A percentile compares a stretch with the other conserved stretches of the same genome.
These are phyloP conservation scores for Lepus americanus DNA, from an alignment of 2,113 vertebrate genomes.

Conservation along the genomic window DNA sequence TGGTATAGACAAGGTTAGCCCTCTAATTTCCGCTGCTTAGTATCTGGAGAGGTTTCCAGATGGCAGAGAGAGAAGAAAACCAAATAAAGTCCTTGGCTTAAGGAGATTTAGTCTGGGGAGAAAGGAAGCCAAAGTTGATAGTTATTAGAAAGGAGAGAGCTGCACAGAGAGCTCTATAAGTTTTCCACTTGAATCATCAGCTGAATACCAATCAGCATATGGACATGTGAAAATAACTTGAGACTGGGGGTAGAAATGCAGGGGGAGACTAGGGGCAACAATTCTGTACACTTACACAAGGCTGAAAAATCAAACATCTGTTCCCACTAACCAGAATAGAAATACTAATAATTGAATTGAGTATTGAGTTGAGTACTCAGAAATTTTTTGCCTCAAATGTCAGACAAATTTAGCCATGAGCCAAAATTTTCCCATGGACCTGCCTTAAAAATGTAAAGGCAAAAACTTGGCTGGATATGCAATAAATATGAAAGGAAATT, in stretches of 20 bases:
- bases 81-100: background rate
- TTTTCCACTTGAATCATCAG: background rate
- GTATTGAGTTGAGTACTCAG: background rate
- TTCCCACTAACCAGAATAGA: background rate
- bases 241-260: background rate
- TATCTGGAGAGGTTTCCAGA: background rate
- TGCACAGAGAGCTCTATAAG: background rate
- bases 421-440: background rate
- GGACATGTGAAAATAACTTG: background rate
- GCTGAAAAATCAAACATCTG: background rate
- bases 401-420: background rate
- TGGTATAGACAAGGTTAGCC: background rate
- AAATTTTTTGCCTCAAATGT: background rate
- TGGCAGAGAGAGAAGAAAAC: background rate
- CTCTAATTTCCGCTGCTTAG: background rate
- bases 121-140: background rate
- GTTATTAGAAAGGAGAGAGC: background rate
- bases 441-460: background rate
- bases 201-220: background rate
- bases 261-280: background rate
- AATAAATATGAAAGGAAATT: background rate
- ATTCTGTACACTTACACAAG: background rate
- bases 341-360: background rate
- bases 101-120: background rate
- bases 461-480: background rate